These are phyloP conservation scores for Drosophila limbata DNA, from an alignment of 2,888 invertebrate species.

Conservation along the genomic window DNA sequence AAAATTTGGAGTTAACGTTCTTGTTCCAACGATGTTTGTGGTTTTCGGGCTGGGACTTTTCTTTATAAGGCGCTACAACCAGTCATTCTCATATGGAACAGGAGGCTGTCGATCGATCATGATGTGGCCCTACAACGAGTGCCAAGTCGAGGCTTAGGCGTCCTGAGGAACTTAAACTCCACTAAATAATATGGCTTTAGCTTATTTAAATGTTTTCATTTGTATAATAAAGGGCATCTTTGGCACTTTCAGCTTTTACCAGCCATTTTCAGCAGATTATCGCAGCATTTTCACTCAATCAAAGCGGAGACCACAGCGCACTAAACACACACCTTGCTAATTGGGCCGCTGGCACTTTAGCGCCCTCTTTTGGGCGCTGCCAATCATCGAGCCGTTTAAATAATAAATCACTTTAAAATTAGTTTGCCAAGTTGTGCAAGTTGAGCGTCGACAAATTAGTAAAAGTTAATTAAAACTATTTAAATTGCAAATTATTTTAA, in stretches of 20 bases:
- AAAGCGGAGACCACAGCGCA: conserved; percentile 18
- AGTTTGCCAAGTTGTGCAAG: conserved; percentile 73
- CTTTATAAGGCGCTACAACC: conserved; percentile 50
- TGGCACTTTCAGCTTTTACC: not conserved
- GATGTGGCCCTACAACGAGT: conserved; percentile 41
- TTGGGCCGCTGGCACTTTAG: conserved; percentile 64
- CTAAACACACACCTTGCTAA: conserved; percentile 59
- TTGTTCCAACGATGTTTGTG: not conserved
- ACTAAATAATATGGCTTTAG: not conserved
- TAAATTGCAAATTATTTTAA: conserved; percentile 81
- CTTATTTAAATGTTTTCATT: not conserved
- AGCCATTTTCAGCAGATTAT: conserved; percentile 31
- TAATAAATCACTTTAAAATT: conserved; percentile 82
- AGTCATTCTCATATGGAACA: conserved; percentile 39
- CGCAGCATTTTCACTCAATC: conserved; percentile 41
- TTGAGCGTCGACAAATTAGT: conserved; percentile 63
- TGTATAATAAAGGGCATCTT: not conserved
- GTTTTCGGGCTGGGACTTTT: conserved; percentile 17
- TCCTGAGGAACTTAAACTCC: not conserved
- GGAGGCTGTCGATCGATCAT: conserved; percentile 46
- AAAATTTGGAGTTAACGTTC: not conserved
- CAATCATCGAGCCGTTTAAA: conserved; percentile 78
- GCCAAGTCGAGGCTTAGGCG: conserved; percentile 39
- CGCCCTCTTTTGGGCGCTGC: conserved; percentile 56
- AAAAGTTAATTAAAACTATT: conserved; percentile 82